Evolutionary conservation across 2,113 vertebrate genomes (phyloP).

Genomic region (Pedetes capensis): DNA sequence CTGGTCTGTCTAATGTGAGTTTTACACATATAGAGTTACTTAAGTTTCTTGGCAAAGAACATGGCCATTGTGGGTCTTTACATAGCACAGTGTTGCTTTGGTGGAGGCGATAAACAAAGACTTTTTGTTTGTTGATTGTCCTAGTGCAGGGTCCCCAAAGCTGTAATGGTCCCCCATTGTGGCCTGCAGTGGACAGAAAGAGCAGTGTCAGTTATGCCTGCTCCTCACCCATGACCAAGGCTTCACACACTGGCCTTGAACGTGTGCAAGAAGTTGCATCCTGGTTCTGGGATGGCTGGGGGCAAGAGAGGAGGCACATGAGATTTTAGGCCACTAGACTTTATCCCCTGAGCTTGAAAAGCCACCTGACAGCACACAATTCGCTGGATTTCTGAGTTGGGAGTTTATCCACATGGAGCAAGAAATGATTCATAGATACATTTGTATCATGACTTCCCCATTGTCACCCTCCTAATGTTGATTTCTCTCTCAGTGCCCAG

Average conservation of each 20-base stretch:
- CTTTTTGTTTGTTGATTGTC: neutral
- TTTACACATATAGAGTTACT: constrained; percentile 21
- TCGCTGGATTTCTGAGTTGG: neutral
- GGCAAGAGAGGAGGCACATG: neutral
- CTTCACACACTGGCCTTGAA: neutral
- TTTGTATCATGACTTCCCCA: neutral
- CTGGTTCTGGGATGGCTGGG: neutral
- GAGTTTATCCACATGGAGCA: neutral
- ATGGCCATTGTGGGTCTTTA: neutral
- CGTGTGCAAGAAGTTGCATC: neutral
- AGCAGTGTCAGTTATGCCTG: accelerated
- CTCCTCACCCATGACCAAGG: neutral
- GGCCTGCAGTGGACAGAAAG: neutral
- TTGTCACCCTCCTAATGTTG: neutral
- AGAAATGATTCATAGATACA: neutral
- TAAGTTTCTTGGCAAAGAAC: too few species aligned
- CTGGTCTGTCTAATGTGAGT: neutral
- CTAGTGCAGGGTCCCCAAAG: neutral
- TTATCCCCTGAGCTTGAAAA: neutral
- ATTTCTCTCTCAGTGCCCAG: neutral
- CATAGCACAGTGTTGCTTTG: neutral
- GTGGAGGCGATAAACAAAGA: neutral
- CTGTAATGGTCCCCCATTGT: neutral
- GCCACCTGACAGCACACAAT: too few species aligned
- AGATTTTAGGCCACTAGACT: accelerated